Percentiles rank a stretch among this genome's conserved stretches.
phyloP scores from a whole-genome alignment of 1,140 invertebrate species.

The Heliothis virescens region DNA sequence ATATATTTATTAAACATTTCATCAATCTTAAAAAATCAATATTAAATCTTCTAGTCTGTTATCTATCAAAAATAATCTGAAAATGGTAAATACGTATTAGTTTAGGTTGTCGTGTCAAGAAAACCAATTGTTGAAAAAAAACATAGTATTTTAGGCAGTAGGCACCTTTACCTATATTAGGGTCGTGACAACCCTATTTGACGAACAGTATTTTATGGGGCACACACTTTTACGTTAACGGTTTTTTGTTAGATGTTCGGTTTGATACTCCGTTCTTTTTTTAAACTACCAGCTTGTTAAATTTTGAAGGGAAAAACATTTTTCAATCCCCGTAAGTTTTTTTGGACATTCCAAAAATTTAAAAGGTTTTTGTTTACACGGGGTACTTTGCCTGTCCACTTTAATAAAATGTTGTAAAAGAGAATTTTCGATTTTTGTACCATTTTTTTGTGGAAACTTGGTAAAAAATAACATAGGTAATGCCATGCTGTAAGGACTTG shows the following conservation, averaged over 20 bases:
- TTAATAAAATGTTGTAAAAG: background rate
- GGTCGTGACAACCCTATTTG: conserved; percentile 25
- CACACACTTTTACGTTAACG: conserved; percentile 60
- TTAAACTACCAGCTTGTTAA: conserved; percentile 35
- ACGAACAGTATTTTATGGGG: conserved; percentile 63
- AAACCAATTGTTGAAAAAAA: no score
- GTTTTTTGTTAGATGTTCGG: conserved; percentile 62
- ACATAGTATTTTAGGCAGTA: no score
- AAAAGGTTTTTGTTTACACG: conserved; percentile 7
- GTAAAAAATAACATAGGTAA: background rate
- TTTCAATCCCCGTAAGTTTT: conserved; percentile 11
- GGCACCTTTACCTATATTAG: background rate
- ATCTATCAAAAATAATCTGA: background rate
- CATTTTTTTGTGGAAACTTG: background rate
- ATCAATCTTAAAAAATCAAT: no score
- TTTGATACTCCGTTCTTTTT: conserved; percentile 41
- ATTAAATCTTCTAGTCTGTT: no score
- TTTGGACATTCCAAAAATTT: conserved; percentile 13
- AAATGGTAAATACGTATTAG: background rate
- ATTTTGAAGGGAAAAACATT: conserved; percentile 39
- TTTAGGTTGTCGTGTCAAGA: no score
- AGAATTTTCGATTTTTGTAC: background rate
- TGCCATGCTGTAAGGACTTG: no score
- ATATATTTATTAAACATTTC: no score
- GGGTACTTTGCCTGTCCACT: background rate